Evolutionary conservation across 2,797 vertebrate species (phyloP).

Genomic region (Cygnus olor): DNA sequence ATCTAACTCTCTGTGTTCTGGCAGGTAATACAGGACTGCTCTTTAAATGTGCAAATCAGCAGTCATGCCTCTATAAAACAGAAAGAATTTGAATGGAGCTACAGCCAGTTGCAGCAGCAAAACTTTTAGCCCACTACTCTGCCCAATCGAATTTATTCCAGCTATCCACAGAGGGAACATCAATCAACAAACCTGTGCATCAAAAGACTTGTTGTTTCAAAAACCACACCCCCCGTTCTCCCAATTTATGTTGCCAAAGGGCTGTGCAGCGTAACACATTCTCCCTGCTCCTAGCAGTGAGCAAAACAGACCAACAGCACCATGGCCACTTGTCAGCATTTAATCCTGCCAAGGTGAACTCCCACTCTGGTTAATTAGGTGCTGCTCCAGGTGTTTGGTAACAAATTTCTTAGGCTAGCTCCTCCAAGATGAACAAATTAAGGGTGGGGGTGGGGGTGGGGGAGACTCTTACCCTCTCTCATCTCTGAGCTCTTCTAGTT

Average conservation of each 20-base stretch:
- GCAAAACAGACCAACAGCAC: background rate
- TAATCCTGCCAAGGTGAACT: background rate
- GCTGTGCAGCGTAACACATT: background rate
- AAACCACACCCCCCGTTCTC: background rate
- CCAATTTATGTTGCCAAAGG: background rate
- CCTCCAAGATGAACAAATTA: background rate
- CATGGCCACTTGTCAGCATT: background rate
- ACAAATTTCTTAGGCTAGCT: background rate
- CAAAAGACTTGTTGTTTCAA: background rate
- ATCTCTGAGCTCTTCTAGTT: background rate
- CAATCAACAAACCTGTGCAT: background rate
- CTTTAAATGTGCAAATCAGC: background rate
- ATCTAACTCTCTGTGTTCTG: background rate
- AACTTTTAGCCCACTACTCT: background rate
- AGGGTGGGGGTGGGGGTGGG: background rate
- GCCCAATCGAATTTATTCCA: background rate
- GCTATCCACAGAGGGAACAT: background rate
- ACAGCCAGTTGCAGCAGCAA: background rate
- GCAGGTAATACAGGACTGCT: background rate
- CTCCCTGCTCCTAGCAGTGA: background rate
- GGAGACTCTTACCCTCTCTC: background rate
- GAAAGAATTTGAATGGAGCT: background rate
- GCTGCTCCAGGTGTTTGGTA: constrained; percentile 10
- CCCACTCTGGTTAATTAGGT: constrained; percentile 40
- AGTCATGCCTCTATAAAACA: background rate